Evolutionary conservation across 2,113 vertebrate genomes (phyloP).

Genomic region (Dipodomys stephensi): DNA sequence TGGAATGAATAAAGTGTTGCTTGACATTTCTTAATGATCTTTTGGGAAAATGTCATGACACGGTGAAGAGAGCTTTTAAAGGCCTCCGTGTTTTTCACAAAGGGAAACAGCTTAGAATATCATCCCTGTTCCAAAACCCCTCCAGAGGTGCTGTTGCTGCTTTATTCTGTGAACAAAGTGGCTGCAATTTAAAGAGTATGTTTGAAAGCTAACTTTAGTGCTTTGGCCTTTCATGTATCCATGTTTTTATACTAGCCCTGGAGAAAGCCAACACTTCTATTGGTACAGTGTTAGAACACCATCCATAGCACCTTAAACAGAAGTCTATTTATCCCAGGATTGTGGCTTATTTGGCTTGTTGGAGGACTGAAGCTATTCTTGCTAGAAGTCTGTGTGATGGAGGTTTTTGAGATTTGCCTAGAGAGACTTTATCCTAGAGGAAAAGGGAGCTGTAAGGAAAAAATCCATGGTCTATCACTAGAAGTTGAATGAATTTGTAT

Average conservation of each 20-base stretch:
- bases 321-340: not conserved
- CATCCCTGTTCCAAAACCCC: not conserved
- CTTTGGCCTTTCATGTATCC: not conserved
- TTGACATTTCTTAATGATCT: constrained; percentile 30
- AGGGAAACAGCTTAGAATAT: constrained; percentile 7
- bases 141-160: not conserved
- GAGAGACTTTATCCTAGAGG: not conserved
- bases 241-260: not conserved
- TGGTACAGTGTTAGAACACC: not conserved
- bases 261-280: not conserved
- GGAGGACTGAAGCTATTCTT: not conserved
- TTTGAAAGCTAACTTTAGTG: not conserved
- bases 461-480: not conserved
- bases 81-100: not conserved
- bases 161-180: not conserved
- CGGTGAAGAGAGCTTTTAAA: not conserved
- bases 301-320: not conserved
- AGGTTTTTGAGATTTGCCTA: not conserved
- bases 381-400: not conserved
- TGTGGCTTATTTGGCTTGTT: not conserved
- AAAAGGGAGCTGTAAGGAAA: not conserved
- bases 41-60: not conserved
- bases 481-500: not conserved
- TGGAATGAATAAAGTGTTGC: not conserved
- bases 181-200: not conserved